Evolutionary conservation across 2,888 invertebrate species (phyloP).

Genomic region (Idaea straminata): DNA sequence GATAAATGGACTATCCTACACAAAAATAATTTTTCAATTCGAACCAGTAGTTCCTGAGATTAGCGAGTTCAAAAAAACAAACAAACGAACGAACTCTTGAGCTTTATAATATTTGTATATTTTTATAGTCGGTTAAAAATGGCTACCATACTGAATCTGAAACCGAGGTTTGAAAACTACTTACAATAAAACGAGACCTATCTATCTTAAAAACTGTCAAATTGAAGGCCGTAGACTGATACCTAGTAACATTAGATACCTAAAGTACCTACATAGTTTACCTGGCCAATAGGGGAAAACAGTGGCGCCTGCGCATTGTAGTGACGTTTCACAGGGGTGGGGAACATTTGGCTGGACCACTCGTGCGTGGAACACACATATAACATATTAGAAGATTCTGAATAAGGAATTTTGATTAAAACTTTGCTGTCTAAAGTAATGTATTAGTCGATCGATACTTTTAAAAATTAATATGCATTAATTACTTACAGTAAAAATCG

Average conservation of each 20-base stretch:
- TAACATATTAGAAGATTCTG: no score
- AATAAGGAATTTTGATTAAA: no score
- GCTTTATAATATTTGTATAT: neutral
- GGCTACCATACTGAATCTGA: neutral
- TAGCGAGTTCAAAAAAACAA: no score
- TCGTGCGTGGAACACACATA: neutral
- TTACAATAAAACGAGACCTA: neutral
- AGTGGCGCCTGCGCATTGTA: conserved; percentile 9
- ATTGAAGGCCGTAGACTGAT: neutral
- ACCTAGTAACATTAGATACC: neutral
- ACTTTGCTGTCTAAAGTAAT: no score
- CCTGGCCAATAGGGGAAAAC: conserved; percentile 4
- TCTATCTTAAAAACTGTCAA: neutral
- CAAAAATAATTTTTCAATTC: no score
- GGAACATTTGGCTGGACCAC: neutral
- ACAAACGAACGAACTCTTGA: no score
- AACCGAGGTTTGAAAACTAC: neutral
- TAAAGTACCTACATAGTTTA: neutral
- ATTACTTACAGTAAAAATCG: no score
- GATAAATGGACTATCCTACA: no score
- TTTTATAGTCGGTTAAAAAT: neutral
- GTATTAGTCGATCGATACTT: no score
- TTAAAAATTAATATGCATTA: no score
- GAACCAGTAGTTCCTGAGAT: no score
- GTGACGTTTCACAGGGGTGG: conserved; percentile 6